Evolutionary conservation across 2,888 invertebrate genomes (phyloP), one percentile per base, ranked within the genome.

Genomic region (Scaptodrosophila latifasciaeformis): DNA sequence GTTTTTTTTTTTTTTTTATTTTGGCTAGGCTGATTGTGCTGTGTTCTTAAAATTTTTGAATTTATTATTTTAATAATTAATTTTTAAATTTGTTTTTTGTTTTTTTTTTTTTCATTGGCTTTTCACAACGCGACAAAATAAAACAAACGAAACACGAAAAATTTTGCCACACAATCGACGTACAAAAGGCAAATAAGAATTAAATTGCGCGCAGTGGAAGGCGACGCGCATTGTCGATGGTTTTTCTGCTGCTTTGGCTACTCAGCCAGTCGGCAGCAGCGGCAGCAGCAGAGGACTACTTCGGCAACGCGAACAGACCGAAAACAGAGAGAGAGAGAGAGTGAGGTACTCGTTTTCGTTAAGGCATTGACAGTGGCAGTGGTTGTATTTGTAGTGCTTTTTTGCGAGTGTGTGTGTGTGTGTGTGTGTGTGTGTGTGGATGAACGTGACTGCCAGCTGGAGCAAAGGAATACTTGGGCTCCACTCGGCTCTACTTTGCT

Each of bases 141-240:
- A 76, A 77, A 78, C 65, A 74, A 71, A 71, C 62, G 79, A 75
- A 78, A 75, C 79, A 72, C 69, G 76, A 79, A 75, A 76, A 76
- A 69, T 74, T 75, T 72, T 67, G 75, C 72, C 61, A 79, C 76
- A 61, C 75, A 76, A 77, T 74, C 70, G 77, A 72, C 64, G 70
- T 75, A 79, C 65, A 72, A 76, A 76, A 75, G 67, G 67, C 75
- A 75, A 75, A 79, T 79, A 72, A 69, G 77, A 69, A 76, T 69
- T 72, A 67, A 70, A 77, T 72, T 76, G 76, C 79, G 70, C 74
- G 67, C 63, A 59, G 49, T 45, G 44, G 55, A 46, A 49, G 49
- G 44, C 44, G 15, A 9, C 49, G 21, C 12, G 31, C 17, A 31
- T 29, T 44, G 53, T 54, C 12, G 40, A 15, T 27, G 12, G 21